Base-by-base conservation (phyloP, 2,797 vertebrate species). In the Falco peregrinus region DNA sequence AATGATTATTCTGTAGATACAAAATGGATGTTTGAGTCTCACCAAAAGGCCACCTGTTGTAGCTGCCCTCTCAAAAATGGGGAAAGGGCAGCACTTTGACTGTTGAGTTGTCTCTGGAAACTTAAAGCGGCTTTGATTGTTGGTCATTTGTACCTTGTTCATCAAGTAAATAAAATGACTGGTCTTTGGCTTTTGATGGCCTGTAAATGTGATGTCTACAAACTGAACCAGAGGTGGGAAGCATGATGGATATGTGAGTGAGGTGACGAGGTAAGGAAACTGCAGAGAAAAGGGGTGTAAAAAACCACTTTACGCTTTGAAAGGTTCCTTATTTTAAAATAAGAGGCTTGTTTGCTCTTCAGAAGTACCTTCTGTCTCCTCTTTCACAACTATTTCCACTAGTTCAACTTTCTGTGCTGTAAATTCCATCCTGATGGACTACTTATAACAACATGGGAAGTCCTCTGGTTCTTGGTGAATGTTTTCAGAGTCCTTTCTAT, bases 21-120 rank as follows among this genome's bases (percentile, higher is more conserved):
- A 33, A 45, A 31, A 41, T 8, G 26, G 10, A 1, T 4, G 29
- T 33, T 16, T 39, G 57, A 45, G 56, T 28, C 68, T 60, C 53
- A 22, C 35, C 24, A 3, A 28, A 22, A 61, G 19, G 28, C 48
- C 31, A 5, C 28, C 18, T 75, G 2, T 41, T 1, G 0, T 26
- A 37, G 63, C 33, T 70, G 53, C 41, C 47, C 0, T 31, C 43
- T 37, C 48, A 16, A 4, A 51, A n/a, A 13, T 5, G 8, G 37
- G 20, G 19, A 5, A 35, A 16, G 16, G 50, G 41, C 57, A 22
- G 48, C 37, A 11, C 0, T 19, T 19, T 64, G 35, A 22, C 20
- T 68, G 31, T 48, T 13, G 37, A 39, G 29, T 10, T n/a, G 39
- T 35, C 56, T 31, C 28, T 7, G 10, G 50, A 69, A 69, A n/a